Conservation (phyloP, 2,888 invertebrate species). For the Baccha elongata region DNA sequence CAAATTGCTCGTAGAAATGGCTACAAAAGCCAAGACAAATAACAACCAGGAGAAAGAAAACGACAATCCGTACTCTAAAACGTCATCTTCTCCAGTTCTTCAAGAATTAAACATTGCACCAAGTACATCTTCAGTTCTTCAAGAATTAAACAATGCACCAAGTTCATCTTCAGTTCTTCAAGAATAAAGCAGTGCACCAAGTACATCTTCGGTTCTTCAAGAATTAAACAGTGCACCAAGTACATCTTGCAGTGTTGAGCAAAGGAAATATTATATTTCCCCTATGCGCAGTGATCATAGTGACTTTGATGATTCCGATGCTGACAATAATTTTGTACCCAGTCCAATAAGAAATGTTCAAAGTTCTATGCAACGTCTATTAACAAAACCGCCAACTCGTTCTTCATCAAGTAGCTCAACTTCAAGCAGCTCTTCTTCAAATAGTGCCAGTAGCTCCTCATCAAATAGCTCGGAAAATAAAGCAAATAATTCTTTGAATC, state of each 20-base stretch:
- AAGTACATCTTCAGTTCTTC: background rate
- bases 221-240: constrained; percentile 1
- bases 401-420: background rate
- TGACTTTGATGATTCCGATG: constrained; percentile 5
- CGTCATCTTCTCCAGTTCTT: constrained; percentile 3
- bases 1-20: background rate
- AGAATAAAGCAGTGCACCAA: background rate
- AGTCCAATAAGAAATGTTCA: background rate
- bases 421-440: background rate
- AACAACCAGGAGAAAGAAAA: constrained; percentile 22
- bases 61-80: background rate
- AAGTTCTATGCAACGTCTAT: background rate
- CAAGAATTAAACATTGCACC: background rate
- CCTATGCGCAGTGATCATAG: constrained; percentile 3
- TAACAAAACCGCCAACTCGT: background rate
- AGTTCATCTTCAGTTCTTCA: background rate
- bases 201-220: background rate
- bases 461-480: constrained; percentile 2
- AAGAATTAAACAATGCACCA: background rate
- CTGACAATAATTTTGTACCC: background rate
- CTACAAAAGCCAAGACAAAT: background rate
- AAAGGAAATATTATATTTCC: constrained; percentile 5
- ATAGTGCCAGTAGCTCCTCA: background rate
- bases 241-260: background rate
- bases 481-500: constrained; percentile 3